Evolutionary conservation across 2,113 vertebrate species (phyloP).

Genomic region (Todiramphus chloris): DNA sequence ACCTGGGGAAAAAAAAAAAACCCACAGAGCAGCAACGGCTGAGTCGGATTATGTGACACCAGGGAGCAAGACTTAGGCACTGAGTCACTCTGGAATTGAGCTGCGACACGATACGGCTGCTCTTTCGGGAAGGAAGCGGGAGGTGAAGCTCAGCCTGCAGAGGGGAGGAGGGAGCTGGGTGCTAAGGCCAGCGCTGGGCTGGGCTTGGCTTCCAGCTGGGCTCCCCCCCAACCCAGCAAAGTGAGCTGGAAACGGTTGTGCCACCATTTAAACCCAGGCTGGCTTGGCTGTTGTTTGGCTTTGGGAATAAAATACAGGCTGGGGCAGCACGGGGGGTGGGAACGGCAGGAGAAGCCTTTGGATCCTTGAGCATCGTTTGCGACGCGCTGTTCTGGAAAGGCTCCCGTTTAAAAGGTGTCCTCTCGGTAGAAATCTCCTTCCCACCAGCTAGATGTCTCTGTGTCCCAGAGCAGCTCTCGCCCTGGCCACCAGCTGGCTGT

Average conservation of each 20-base stretch:
- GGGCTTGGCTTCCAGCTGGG: neutral
- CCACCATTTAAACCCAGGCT: neutral
- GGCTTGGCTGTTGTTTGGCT: neutral
- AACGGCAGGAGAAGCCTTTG: rapidly evolving
- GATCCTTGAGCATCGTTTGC: neutral
- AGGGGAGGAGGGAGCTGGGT: neutral
- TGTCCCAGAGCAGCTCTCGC: neutral
- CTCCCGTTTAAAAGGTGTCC: neutral
- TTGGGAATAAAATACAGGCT: neutral
- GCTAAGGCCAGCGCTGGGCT: neutral
- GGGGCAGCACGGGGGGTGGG: neutral
- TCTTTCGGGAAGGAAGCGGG: neutral
- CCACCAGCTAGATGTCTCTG: neutral
- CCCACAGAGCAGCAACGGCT: neutral
- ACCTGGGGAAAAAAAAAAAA: neutral
- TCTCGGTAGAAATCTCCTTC: neutral
- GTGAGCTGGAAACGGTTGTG: neutral
- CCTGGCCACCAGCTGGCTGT: rapidly evolving
- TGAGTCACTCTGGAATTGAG: constrained; percentile 10
- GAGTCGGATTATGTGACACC: neutral
- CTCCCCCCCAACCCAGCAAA: neutral
- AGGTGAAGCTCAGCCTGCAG: neutral
- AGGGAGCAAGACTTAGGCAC: neutral
- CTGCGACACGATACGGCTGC: neutral
- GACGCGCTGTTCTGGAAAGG: rapidly evolving